phyloP scores from a whole-genome alignment of 2,888 invertebrate species.

The Drosophila conformis region DNA sequence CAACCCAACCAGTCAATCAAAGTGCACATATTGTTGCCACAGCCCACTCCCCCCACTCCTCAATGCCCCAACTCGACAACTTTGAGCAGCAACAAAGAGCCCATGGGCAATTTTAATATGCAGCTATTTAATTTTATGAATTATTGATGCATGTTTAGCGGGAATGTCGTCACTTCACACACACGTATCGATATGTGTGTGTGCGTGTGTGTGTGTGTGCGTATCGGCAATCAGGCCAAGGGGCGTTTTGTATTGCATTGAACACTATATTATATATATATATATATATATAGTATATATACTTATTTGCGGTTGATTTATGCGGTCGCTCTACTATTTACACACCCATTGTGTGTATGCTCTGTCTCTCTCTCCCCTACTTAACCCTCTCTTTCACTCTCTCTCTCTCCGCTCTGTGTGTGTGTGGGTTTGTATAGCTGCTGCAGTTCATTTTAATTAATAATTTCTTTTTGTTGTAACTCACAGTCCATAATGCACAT shows the following conservation, averaged over 20 bases:
- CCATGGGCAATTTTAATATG: slow-evolving; percentile 43
- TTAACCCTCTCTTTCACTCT: rapidly evolving
- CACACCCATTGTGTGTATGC: slow-evolving; percentile 39
- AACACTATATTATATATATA: slow-evolving; percentile 29
- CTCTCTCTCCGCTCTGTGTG: slow-evolving; percentile 1
- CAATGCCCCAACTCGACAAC: neutral
- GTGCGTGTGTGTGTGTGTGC: slow-evolving; percentile 5
- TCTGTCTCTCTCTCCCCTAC: neutral
- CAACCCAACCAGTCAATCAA: slow-evolving; percentile 37
- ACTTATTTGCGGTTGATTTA: slow-evolving; percentile 74
- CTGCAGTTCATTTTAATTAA: slow-evolving; percentile 74
- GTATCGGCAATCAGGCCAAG: slow-evolving; percentile 58
- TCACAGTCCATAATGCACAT: slow-evolving; percentile 32
- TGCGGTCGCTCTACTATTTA: slow-evolving; percentile 70
- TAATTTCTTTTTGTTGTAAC: slow-evolving; percentile 31
- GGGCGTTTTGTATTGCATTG: slow-evolving; percentile 45
- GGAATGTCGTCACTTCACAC: slow-evolving; percentile 27
- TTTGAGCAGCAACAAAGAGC: neutral
- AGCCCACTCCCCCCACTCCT: neutral
- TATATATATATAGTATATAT: slow-evolving; percentile 25
- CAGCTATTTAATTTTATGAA: slow-evolving; percentile 74
- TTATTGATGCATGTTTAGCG: slow-evolving; percentile 70
- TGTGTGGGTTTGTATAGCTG: slow-evolving; percentile 25
- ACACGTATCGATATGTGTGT: neutral
- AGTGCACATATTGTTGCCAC: slow-evolving; percentile 15